Percentiles rank a stretch among this genome's conserved stretches.
Evolutionary conservation across 2,797 vertebrate genomes (phyloP).

Genomic region (Gymnopithys bicolor): DNA sequence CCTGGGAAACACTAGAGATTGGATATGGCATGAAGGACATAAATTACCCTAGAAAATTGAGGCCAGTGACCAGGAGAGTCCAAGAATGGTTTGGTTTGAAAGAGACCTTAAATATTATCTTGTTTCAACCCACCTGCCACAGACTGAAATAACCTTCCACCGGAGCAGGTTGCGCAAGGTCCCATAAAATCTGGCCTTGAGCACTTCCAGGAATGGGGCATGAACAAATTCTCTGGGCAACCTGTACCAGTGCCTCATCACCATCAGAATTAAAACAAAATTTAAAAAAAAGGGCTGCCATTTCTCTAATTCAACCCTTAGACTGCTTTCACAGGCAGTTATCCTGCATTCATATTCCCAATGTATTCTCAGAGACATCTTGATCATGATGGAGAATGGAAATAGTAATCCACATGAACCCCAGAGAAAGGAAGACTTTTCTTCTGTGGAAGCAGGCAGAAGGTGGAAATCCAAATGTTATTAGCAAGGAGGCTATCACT

Average conservation of each 20-base stretch:
- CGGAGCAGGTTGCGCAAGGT: neutral
- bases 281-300: neutral
- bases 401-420: neutral
- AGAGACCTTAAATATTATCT: neutral
- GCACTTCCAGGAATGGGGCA: neutral
- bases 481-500: neutral
- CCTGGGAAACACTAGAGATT: neutral
- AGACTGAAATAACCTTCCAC: neutral
- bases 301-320: neutral
- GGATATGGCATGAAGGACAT: neutral
- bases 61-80: neutral
- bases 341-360: neutral
- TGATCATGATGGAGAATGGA: neutral
- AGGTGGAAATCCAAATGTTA: neutral
- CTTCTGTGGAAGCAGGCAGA: neutral
- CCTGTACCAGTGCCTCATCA: neutral
- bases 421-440: neutral
- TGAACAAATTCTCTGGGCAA: neutral
- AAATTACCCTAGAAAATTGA: neutral
- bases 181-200: neutral
- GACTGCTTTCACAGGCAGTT: neutral
- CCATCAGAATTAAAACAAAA: neutral
- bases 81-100: neutral
- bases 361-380: neutral
- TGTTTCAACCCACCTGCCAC: rapidly evolving